Base-by-base conservation (phyloP, 92 coral and sea anemone genomes). In the Paragorgia papillata region DNA sequence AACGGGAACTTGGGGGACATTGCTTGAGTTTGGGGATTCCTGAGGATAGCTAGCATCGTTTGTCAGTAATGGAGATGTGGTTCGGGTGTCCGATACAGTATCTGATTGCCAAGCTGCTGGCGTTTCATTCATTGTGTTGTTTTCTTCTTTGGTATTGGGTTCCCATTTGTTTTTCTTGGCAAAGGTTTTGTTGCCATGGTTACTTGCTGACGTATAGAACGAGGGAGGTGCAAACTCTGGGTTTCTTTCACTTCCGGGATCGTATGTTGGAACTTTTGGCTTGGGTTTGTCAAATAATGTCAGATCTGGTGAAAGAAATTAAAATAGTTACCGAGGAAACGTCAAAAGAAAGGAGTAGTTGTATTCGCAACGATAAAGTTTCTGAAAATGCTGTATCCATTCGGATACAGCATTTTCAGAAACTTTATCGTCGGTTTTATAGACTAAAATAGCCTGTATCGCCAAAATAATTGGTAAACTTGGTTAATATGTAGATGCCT, bases 221-320 rank as follows among this genome's bases (percentile, higher is more conserved):
- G 92, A 74, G 12, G 99, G 99, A 0, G 99, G 99, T 1, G 99
- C 99, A 60, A 95, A 95, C 21, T 88, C 88, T 5, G 85, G 80
- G 51, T 79, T 79, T 26, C 99, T 73, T 66, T 95, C 99, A 29
- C 83, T 86, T 10, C 75, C 67, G 17, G 84, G 78, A 29, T 84
- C 75, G 22, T 76, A 54, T n/a, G 57, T 51, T 37, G 88, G 75
- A 59, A 57, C 14, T 46, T 43, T 76, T 59, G 77, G 33, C 66
- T 83, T 83, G 56, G 69, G 49, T 19, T 62, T 37, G 37, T 54
- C 68, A 29, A 57, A 80, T 54, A 48, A 33, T 57, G 40, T 39
- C 3, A 71, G 64, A 71, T 71, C 78, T 71, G 39, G 33, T 41
- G 28, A n/a, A n/a, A 49, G 43, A 49, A 21, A 27, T 56, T 6